A percentile compares a stretch with the other conserved stretches of the same genome.
Evolutionary conservation across 1,140 invertebrate species (phyloP).

Genomic region (Sycobia sp.): DNA sequence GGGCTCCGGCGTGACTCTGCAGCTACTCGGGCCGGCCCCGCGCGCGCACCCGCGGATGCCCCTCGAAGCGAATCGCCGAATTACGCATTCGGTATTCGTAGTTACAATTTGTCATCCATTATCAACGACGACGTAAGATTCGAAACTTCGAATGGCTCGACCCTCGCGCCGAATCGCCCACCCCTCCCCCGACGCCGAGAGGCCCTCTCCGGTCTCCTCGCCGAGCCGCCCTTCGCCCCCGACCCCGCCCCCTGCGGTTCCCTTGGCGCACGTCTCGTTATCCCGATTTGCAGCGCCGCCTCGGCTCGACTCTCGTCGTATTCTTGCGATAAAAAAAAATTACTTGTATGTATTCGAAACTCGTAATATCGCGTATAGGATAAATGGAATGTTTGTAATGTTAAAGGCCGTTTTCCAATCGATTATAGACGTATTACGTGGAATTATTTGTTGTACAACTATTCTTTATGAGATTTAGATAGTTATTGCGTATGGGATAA

Average conservation of each 20-base stretch:
- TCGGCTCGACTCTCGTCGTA: neutral
- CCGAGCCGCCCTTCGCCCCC: conserved; percentile 20
- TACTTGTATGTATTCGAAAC: too few species aligned
- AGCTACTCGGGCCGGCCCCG: neutral
- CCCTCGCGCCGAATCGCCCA: conserved; percentile 33
- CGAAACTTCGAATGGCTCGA: conserved; percentile 53
- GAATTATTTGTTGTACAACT: too few species aligned
- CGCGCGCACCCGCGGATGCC: too few species aligned
- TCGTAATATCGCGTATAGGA: too few species aligned
- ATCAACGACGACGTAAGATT: conserved; percentile 54
- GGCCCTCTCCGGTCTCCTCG: neutral
- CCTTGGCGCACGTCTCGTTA: conserved; percentile 34
- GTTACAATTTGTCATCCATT: conserved; percentile 57
- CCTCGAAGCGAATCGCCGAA: too few species aligned
- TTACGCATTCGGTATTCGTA: conserved; percentile 54
- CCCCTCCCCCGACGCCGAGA: conserved; percentile 35
- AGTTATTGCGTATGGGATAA: too few species aligned
- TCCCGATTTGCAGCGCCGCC: neutral
- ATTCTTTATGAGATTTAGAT: too few species aligned
- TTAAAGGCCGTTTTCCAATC: too few species aligned
- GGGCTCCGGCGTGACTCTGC: neutral
- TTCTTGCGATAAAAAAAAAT: too few species aligned
- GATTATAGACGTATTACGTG: too few species aligned
- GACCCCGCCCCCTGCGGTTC: conserved; percentile 41
- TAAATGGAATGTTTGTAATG: too few species aligned